phyloP scores from a whole-genome alignment of 2,113 vertebrate genomes.

The Atlantisia rogersi region DNA sequence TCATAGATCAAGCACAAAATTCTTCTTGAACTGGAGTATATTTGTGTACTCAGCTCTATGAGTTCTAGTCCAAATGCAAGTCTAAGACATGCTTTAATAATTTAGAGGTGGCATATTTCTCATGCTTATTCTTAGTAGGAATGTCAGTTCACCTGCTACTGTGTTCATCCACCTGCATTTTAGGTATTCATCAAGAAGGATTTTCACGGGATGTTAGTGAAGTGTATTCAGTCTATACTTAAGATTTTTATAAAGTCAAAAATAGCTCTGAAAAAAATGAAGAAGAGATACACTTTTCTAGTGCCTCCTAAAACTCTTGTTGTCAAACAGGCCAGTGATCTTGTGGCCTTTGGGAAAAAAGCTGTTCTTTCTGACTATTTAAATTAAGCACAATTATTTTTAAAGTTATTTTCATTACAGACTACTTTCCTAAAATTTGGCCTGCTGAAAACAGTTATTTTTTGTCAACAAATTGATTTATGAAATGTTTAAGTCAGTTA shows the following conservation, averaged over 20 bases:
- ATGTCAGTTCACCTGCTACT: background rate
- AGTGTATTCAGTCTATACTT: background rate
- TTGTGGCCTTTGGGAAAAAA: background rate
- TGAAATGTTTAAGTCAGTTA: background rate
- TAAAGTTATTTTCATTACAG: background rate
- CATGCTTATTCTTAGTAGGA: background rate
- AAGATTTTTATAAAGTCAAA: background rate
- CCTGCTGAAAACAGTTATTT: background rate
- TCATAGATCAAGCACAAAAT: background rate
- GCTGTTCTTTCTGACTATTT: background rate
- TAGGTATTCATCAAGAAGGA: background rate
- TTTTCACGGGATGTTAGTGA: background rate
- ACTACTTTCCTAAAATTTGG: background rate
- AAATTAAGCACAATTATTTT: background rate
- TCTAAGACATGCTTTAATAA: background rate
- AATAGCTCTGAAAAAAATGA: background rate
- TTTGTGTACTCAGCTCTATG: background rate
- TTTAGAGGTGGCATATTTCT: background rate
- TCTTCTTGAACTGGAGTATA: background rate
- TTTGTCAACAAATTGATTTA: background rate
- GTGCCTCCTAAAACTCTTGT: background rate
- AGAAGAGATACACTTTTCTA: background rate
- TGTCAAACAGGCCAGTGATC: background rate
- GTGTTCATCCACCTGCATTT: background rate
- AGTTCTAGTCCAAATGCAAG: background rate